phyloP scores from a whole-genome alignment of 1,140 invertebrate genomes.

The Scaptomyza montana region DNA sequence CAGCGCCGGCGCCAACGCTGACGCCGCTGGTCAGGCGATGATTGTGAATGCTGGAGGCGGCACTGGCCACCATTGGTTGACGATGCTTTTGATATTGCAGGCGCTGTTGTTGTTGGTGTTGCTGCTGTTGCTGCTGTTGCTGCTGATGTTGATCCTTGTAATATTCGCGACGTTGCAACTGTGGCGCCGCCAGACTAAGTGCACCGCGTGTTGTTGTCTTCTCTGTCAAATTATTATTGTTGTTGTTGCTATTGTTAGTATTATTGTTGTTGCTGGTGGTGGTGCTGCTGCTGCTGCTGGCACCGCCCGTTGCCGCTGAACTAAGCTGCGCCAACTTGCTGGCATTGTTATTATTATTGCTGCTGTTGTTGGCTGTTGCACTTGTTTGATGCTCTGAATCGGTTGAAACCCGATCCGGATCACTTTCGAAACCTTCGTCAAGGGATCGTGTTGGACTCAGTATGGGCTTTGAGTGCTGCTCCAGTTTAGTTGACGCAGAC shows the following conservation, averaged over 20 bases:
- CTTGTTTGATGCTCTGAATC: slow-evolving; percentile 84
- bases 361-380: slow-evolving; percentile 63
- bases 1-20: slow-evolving; percentile 35
- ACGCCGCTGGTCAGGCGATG: slow-evolving; percentile 59
- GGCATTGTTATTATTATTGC: slow-evolving; percentile 59
- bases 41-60: slow-evolving; percentile 71
- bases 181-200: slow-evolving; percentile 61
- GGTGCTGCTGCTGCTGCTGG: slow-evolving; percentile 44
- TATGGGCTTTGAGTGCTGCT: slow-evolving; percentile 83
- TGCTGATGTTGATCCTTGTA: slow-evolving; percentile 59
- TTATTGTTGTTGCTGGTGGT: slow-evolving; percentile 34
- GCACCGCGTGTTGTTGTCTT: slow-evolving; percentile 43
- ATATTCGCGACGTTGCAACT: slow-evolving; percentile 63
- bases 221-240: slow-evolving; percentile 43
- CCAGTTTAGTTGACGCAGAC: slow-evolving; percentile 78
- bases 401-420: slow-evolving; percentile 84
- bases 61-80: slow-evolving; percentile 65
- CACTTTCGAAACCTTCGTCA: slow-evolving; percentile 84
- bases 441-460: slow-evolving; percentile 84
- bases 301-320: slow-evolving; percentile 78
- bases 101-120: slow-evolving; percentile 61
- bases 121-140: not conserved
- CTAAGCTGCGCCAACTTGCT: slow-evolving; percentile 79
- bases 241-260: slow-evolving; percentile 37
- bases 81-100: slow-evolving; percentile 71